A percentile compares a stretch with the other conserved stretches of the same genome.
These are phyloP conservation scores for Aleiodes alternator DNA, from an alignment of 2,888 invertebrate species.

Conservation along the genomic window DNA sequence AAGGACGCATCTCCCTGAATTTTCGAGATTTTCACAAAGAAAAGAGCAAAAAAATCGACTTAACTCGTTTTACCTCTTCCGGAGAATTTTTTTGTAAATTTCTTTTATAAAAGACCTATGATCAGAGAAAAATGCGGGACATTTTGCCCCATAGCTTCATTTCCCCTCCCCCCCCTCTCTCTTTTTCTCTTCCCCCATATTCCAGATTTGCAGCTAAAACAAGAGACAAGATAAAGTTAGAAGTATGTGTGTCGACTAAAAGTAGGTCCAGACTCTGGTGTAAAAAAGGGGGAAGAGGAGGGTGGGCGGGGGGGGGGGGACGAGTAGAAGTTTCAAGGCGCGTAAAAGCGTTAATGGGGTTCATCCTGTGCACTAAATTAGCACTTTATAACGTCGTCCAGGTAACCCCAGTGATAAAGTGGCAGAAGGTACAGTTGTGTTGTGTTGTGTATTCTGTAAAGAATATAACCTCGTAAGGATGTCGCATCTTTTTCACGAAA, in stretches of 20 bases:
- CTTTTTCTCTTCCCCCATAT: too few relatives aligned
- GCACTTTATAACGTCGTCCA: conserved; percentile 49
- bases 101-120: too few relatives aligned
- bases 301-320: too few relatives aligned
- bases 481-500: neutral
- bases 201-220: conserved; percentile 11
- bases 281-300: conserved; percentile 1
- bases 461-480: conserved; percentile 22
- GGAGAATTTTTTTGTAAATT: too few relatives aligned
- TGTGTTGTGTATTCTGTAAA: neutral
- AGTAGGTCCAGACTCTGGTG: neutral
- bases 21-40: too few relatives aligned
- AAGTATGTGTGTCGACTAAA: neutral
- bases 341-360: conserved; percentile 50
- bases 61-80: too few relatives aligned
- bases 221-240: conserved; percentile 33
- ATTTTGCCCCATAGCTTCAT: neutral
- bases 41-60: too few relatives aligned
- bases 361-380: conserved; percentile 50
- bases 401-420: conserved; percentile 45
- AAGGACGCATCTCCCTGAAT: too few relatives aligned
- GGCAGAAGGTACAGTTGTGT: conserved; percentile 36
- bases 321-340: conserved; percentile 44
- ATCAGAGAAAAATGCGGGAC: too few relatives aligned
- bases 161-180: neutral